Evolutionary conservation across 2,113 vertebrate genomes (phyloP).

Genomic region (Coptodon rendalli): DNA sequence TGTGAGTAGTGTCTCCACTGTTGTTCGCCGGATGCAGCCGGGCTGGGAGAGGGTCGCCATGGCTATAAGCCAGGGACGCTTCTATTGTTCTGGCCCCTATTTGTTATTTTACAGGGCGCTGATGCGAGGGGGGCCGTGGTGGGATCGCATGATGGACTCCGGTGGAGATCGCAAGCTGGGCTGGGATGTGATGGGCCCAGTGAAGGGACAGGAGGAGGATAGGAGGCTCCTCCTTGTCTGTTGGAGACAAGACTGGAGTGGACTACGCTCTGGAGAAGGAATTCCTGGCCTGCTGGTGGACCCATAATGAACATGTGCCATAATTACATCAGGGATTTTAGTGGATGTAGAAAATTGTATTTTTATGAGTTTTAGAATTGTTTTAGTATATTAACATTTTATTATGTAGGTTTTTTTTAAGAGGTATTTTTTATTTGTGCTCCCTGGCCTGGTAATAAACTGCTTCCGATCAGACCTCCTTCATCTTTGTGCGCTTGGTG

Average conservation of each 20-base stretch:
- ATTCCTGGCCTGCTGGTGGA: not conserved
- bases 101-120: not conserved
- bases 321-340: not conserved
- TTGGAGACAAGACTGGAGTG: accelerated
- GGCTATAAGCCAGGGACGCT: not conserved
- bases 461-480: not conserved
- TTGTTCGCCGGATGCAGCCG: accelerated
- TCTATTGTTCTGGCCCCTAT: not conserved
- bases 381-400: not conserved
- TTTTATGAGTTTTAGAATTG: not conserved
- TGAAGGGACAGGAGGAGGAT: not conserved
- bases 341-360: not conserved
- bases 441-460: not conserved
- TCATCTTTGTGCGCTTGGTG: not conserved
- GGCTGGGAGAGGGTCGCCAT: not conserved
- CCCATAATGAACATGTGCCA: not conserved
- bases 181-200: not conserved
- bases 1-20: not conserved
- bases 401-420: accelerated
- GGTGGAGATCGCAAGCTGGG: not conserved
- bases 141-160: not conserved
- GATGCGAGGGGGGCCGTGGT: not conserved
- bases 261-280: accelerated
- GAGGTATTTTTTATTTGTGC: not conserved
- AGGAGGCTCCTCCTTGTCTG: not conserved